These are phyloP conservation scores for Gobiocypris rarus DNA, from an alignment of 2,113 vertebrate species.

Conservation along the genomic window DNA sequence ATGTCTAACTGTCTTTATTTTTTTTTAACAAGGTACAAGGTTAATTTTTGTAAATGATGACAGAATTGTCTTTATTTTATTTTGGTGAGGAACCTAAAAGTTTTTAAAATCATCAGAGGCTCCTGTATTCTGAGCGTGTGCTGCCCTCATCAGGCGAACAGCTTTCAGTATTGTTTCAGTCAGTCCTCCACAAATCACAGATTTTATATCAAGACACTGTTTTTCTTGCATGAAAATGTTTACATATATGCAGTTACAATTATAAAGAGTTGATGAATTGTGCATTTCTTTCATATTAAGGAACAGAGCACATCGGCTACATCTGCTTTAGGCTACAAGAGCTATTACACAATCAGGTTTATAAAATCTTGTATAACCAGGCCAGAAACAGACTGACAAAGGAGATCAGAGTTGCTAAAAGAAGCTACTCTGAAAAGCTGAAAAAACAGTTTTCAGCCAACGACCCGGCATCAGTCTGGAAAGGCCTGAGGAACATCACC, in stretches of 20 bases:
- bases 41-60: neutral
- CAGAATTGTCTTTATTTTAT: neutral
- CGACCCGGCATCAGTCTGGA: no score
- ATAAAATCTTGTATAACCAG: no score
- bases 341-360: neutral
- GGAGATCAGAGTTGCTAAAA: no score
- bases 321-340: neutral
- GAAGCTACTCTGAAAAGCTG: no score
- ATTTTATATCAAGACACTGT: no score
- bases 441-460: no score
- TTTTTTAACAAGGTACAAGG: neutral
- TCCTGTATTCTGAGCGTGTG: neutral
- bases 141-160: conserved; percentile 23
- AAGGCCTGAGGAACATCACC: no score
- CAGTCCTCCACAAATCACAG: neutral
- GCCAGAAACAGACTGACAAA: no score
- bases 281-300: neutral
- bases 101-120: no score
- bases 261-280: neutral
- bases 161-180: neutral
- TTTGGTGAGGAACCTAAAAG: neutral
- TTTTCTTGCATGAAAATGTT: neutral
- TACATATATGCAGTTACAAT: neutral
- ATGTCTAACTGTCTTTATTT: no score
- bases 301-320: neutral